phyloP scores from a whole-genome alignment of 2,888 invertebrate genomes.

The Lepidonotus clava region DNA sequence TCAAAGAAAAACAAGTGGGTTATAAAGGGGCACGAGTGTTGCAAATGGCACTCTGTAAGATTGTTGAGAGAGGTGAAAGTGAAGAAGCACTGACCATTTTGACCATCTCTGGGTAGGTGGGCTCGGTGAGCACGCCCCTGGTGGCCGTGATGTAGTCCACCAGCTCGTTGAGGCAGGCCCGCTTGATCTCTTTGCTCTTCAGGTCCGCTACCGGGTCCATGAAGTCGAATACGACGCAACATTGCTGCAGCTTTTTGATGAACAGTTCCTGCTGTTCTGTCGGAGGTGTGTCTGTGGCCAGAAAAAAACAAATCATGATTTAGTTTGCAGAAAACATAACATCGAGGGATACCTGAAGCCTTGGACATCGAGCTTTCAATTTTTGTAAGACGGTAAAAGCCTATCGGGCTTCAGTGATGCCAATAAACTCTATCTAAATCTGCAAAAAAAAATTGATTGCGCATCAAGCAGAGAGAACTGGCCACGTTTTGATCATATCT shows the following conservation, averaged over 20 bases:
- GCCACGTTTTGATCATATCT: no score
- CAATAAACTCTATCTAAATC: no score
- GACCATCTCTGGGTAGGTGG: constrained; percentile 98
- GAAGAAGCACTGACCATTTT: constrained; percentile 94
- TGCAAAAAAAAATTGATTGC: no score
- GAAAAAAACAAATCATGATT: not conserved
- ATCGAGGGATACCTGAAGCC: not conserved
- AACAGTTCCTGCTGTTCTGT: constrained; percentile 97
- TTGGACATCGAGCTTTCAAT: not conserved
- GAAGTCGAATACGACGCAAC: constrained; percentile 99
- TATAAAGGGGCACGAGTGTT: no score
- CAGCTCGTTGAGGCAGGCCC: constrained; percentile 97
- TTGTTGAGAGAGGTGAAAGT: not conserved
- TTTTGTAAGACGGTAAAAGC: not conserved
- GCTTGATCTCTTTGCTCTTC: constrained; percentile 99
- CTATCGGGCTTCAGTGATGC: no score
- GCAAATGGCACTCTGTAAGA: no score
- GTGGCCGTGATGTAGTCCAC: constrained; percentile 96
- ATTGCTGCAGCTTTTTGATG: constrained; percentile 97
- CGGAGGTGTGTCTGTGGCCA: constrained; percentile 82
- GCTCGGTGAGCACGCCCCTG: constrained; percentile 96
- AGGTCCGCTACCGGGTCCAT: constrained; percentile 97
- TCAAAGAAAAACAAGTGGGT: not conserved
- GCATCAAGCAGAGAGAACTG: no score
- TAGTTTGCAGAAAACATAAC: not conserved